Percentiles rank a stretch among this genome's conserved stretches.
These are phyloP conservation scores for Lophius americanus DNA, from an alignment of 2,797 vertebrate genomes.

Conservation along the genomic window DNA sequence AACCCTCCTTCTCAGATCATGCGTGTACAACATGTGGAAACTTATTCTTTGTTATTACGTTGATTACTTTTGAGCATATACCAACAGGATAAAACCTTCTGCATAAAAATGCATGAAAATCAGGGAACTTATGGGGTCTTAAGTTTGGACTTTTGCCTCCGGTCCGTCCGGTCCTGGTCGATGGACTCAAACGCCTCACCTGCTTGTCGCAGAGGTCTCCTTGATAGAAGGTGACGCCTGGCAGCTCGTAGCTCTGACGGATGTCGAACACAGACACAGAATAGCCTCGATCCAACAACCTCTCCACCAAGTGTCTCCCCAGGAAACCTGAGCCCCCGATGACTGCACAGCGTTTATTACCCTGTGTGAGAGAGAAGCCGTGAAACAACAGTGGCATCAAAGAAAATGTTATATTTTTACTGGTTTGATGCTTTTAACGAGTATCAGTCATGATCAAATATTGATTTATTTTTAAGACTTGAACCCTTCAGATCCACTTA, in stretches of 20 bases:
- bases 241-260: conserved; percentile 84
- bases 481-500: too few relatives aligned
- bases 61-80: too few relatives aligned
- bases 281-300: conserved; percentile 88
- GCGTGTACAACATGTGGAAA: too few relatives aligned
- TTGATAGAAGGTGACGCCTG: conserved; percentile 86
- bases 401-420: too few relatives aligned
- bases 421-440: too few relatives aligned
- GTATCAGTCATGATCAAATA: too few relatives aligned
- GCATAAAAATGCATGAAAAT: neutral
- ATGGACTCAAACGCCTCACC: conserved; percentile 68
- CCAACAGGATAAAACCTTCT: too few relatives aligned
- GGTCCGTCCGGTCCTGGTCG: neutral
- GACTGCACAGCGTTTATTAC: conserved; percentile 87
- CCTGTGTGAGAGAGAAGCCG: conserved; percentile 66
- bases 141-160: neutral
- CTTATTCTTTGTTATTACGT: too few relatives aligned
- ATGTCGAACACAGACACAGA: conserved; percentile 92
- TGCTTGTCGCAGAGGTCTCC: conserved; percentile 92
- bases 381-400: fast-evolving
- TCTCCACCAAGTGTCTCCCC: conserved; percentile 93
- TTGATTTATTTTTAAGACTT: too few relatives aligned
- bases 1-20: too few relatives aligned
- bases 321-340: conserved; percentile 95
- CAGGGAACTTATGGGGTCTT: too few relatives aligned